Base-by-base conservation (phyloP, 2,113 vertebrate genomes). In the Chaenocephalus aceratus region DNA sequence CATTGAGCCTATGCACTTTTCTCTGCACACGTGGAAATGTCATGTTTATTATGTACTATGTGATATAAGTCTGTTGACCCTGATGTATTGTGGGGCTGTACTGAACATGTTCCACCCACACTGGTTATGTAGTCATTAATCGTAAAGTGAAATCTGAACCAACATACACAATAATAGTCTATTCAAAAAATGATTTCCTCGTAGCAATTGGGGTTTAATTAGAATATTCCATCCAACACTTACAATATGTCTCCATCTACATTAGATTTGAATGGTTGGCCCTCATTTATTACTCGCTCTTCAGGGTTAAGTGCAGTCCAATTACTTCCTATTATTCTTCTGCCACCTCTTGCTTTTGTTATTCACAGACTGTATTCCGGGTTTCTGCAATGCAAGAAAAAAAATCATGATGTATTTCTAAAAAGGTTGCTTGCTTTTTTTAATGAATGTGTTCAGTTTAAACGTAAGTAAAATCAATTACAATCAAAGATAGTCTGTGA, bases 281-380 rank as follows among this genome's bases (percentile, higher is more conserved):
- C 26, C 16, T 21, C 14, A 44, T 49, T 69, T 23, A 72, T 75
- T 76, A 62, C 56, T 53, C 34, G 49, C 8, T 8, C 5, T n/a
- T 11, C 3, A 56, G 30, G 4, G 14, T 75, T 52, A 48, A 53
- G 67, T 65, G 56, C 51, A 53, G 65, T 72, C 53, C 23, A 10
- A 26, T 74, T 49, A 64, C 73, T 68, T 36, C 48, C 82, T 52
- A 21, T 21, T 7, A 30, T 73, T 74, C 62, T 66, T 23, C 48
- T 41, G 30, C n/a, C 6, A 12, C 12, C 1, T 53, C 36, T 41
- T 41, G 36, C 5, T 65, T 30, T 30, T 26, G 26, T 0, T 64
- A 4, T 61, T 82, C 71, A 11, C 15, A 36, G 21, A 34, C 26
- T 64, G 54, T 53, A 7, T 65, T 65, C 30, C 18, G 2, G 21